A percentile compares a stretch with the other conserved stretches of the same genome.
Conservation (phyloP, 2,888 invertebrate genomes). For the Pandemis cinnamomeana region DNA sequence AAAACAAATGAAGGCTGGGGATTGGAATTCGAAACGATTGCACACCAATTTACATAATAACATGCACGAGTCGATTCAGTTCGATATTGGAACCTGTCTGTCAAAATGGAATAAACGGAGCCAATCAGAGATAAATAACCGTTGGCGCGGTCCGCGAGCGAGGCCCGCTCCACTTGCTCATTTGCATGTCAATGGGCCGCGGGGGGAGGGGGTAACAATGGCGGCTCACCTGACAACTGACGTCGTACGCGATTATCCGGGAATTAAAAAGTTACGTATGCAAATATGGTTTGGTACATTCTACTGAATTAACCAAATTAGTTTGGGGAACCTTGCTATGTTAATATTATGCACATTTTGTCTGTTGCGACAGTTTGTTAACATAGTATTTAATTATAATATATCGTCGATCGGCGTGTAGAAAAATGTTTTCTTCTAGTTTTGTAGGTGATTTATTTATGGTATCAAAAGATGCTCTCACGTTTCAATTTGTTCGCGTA, state of each 20-base stretch:
- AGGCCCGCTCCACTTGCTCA: conserved; percentile 64
- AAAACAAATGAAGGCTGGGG: conserved; percentile 11
- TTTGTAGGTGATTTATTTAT: not conserved
- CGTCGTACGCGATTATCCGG: conserved; percentile 36
- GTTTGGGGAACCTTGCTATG: not conserved
- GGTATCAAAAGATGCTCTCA: not conserved
- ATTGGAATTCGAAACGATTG: conserved; percentile 36
- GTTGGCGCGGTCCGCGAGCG: conserved; percentile 67
- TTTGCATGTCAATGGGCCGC: conserved; percentile 79
- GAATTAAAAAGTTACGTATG: conserved; percentile 32
- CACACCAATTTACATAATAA: conserved; percentile 58
- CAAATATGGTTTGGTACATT: conserved; percentile 7
- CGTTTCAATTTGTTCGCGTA: not conserved
- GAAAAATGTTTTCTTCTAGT: not conserved
- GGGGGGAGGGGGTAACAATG: conserved; percentile 59
- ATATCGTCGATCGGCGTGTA: not conserved
- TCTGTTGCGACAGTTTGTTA: not conserved
- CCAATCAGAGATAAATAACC: conserved; percentile 84
- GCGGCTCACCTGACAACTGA: conserved; percentile 68
- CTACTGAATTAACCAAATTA: conserved; percentile 5
- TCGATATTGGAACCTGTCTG: conserved; percentile 77
- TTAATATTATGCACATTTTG: not conserved
- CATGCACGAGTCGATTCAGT: conserved; percentile 64
- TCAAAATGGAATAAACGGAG: conserved; percentile 79
- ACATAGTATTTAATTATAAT: too few relatives aligned